phyloP scores from a whole-genome alignment of 2,888 invertebrate genomes.

The Odontocerum albicorne region DNA sequence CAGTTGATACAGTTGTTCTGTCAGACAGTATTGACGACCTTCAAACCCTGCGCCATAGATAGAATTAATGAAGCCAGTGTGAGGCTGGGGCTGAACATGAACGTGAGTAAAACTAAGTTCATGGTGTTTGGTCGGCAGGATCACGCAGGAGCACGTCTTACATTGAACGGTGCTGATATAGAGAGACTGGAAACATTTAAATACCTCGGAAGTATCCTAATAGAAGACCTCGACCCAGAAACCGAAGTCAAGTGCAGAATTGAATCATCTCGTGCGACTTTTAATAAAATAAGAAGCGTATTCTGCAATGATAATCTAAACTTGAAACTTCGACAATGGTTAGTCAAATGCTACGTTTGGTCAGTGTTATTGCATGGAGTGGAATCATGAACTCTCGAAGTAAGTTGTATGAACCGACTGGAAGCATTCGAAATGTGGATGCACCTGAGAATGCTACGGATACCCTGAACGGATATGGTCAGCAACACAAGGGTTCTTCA shows the following conservation, averaged over 20 bases:
- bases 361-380: conserved; percentile 1
- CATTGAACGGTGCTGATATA: neutral
- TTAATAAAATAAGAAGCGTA: neutral
- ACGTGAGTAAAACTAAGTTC: neutral
- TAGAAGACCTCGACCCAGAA: neutral
- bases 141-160: neutral
- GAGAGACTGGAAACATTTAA: neutral
- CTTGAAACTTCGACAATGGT: neutral
- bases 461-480: too few relatives aligned
- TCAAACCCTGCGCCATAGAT: neutral
- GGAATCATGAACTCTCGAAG: conserved; percentile 3
- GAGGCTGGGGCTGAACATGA: neutral
- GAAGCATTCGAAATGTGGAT: conserved; percentile 7
- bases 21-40: neutral
- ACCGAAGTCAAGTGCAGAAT: neutral
- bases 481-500: too few relatives aligned
- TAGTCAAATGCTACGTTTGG: conserved; percentile 1
- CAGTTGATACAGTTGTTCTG: neutral
- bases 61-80: neutral
- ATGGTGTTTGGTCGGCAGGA: neutral
- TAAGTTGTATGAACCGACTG: neutral
- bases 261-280: neutral
- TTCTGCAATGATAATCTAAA: conserved; percentile 1
- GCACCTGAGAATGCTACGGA: conserved; percentile 3
- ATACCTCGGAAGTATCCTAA: neutral